A percentile compares a stretch with the other conserved stretches of the same genome.
These are phyloP conservation scores for Meta bourneti DNA, from an alignment of 2,888 invertebrate species.

Conservation along the genomic window DNA sequence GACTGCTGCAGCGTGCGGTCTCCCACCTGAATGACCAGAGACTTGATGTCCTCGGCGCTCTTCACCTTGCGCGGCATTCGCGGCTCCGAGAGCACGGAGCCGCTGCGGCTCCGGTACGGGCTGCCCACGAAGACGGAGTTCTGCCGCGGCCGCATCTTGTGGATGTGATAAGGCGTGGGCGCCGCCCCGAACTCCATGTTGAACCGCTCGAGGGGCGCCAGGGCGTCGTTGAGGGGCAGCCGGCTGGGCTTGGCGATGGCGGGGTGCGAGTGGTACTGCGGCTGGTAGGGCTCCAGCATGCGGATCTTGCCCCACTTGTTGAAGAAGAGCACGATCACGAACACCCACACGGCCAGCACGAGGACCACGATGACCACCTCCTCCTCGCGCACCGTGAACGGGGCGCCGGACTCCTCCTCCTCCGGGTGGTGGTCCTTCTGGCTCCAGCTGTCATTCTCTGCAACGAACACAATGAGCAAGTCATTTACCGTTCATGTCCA, in stretches of 20 bases:
- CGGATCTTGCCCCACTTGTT: constrained; percentile 97
- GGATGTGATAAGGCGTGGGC: constrained; percentile 49
- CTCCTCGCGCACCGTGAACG: constrained; percentile 86
- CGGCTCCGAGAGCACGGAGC: constrained; percentile 85
- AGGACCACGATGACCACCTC: constrained; percentile 91
- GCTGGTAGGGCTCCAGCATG: constrained; percentile 94
- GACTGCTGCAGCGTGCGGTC: constrained; percentile 65
- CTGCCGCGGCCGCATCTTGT: constrained; percentile 84
- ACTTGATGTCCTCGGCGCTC: constrained; percentile 91
- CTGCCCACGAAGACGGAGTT: constrained; percentile 92
- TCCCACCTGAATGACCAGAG: constrained; percentile 82
- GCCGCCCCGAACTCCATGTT: constrained; percentile 71
- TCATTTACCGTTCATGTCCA: too few species aligned
- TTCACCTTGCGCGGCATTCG: constrained; percentile 87
- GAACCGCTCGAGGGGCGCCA: constrained; percentile 67
- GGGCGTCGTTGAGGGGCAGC: constrained; percentile 65
- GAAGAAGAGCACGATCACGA: constrained; percentile 93
- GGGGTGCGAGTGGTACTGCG: constrained; percentile 88
- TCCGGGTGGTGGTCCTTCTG: constrained; percentile 16
- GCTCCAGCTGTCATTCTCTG: constrained; percentile 73
- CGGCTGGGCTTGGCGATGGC: constrained; percentile 66
- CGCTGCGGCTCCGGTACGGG: constrained; percentile 75
- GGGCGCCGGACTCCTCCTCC: constrained; percentile 41
- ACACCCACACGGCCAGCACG: constrained; percentile 92
- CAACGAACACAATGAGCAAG: background rate